A percentile compares a stretch with the other conserved stretches of the same genome.
These are phyloP conservation scores for Xestia c-nigrum DNA, from an alignment of 2,888 invertebrate genomes.

Conservation along the genomic window DNA sequence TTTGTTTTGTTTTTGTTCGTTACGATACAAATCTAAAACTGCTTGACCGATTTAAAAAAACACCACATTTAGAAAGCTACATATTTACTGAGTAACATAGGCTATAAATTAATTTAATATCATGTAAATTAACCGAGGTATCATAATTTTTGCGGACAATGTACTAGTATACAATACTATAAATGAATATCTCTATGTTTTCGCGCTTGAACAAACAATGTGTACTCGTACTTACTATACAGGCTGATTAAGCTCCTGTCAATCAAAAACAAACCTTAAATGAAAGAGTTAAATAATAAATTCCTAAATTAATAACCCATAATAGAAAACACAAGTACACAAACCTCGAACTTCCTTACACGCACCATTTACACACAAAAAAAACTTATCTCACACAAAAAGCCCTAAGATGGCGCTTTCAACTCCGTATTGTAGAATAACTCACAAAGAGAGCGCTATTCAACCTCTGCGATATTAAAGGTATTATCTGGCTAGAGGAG, in stretches of 20 bases:
- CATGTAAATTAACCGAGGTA: too few species aligned
- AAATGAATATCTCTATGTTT: background rate
- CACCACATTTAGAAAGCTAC: too few species aligned
- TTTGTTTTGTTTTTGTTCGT: too few species aligned
- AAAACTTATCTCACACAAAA: conserved; percentile 50
- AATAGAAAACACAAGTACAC: conserved; percentile 21
- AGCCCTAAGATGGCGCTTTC: conserved; percentile 66
- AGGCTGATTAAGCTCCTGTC: background rate
- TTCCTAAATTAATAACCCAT: background rate
- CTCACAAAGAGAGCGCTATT: conserved; percentile 65
- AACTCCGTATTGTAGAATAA: conserved; percentile 61
- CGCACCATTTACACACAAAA: conserved; percentile 48
- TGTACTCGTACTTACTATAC: too few species aligned
- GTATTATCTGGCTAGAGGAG: conserved; percentile 70
- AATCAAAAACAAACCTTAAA: background rate
- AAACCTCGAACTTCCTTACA: conserved; percentile 16
- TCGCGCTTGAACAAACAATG: background rate
- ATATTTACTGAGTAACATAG: too few species aligned
- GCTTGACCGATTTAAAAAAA: too few species aligned
- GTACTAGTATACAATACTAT: too few species aligned
- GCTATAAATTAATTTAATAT: too few species aligned
- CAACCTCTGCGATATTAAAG: conserved; percentile 68
- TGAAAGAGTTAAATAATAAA: conserved; percentile 4
- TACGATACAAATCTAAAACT: too few species aligned
- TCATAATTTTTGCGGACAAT: too few species aligned